These are phyloP conservation scores for Pseudotriccus pelzelni DNA, from an alignment of 2,797 vertebrate genomes.

Conservation along the genomic window DNA sequence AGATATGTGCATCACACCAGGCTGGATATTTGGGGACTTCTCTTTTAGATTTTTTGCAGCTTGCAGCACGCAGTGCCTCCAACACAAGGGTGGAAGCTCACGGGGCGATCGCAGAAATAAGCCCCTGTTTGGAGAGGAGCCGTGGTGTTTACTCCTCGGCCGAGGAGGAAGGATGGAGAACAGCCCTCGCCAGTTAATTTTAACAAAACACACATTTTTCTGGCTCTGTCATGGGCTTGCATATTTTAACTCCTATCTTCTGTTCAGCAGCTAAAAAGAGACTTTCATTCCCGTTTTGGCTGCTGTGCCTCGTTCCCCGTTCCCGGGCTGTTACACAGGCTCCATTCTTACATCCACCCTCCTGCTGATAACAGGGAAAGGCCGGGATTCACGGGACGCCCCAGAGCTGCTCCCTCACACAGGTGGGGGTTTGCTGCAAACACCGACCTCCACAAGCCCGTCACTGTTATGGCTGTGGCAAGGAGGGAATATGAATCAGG, in stretches of 20 bases:
- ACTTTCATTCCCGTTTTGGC: constrained; percentile 68
- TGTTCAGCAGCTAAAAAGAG: constrained; percentile 69
- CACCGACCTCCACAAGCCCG: not conserved
- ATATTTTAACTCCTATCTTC: constrained; percentile 69
- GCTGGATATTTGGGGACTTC: not conserved
- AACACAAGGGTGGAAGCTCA: not conserved
- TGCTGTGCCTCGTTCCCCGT: constrained; percentile 1
- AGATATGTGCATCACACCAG: not conserved
- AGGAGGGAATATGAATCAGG: constrained; percentile 23
- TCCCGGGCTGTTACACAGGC: constrained; percentile 52
- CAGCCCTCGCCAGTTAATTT: constrained; percentile 37
- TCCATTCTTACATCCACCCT: constrained; percentile 45
- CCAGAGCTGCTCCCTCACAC: not conserved
- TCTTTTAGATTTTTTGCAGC: not conserved
- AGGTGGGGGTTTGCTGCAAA: not conserved
- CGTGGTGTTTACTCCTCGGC: not conserved
- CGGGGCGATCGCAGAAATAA: not conserved
- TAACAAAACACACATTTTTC: constrained; percentile 48
- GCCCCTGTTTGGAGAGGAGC: constrained; percentile 2
- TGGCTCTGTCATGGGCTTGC: constrained; percentile 5
- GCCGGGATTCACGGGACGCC: not conserved
- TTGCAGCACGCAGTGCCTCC: not conserved
- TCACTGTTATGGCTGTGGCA: not conserved
- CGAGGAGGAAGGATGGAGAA: constrained; percentile 30
- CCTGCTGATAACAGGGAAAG: not conserved